These are phyloP conservation scores for Brachymystax lenok DNA, from an alignment of 2,797 vertebrate genomes.

Conservation along the genomic window DNA sequence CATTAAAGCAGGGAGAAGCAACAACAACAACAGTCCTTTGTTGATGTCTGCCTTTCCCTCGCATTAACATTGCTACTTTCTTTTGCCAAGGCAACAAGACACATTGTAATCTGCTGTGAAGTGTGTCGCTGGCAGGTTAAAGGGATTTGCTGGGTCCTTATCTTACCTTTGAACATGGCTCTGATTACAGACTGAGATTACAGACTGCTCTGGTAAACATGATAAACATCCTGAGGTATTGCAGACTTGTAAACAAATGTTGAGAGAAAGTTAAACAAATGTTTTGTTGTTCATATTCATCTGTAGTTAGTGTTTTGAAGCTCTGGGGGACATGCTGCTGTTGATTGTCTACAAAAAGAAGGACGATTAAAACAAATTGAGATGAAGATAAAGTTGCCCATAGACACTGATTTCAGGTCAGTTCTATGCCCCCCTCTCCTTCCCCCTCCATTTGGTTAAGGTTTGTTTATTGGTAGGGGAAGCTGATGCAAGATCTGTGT, in stretches of 20 bases:
- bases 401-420: neutral
- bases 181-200: slow-evolving; percentile 70
- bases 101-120: slow-evolving; percentile 64
- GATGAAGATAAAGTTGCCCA: neutral
- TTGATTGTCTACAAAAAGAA: neutral
- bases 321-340: neutral
- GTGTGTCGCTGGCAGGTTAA: slow-evolving; percentile 65
- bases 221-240: slow-evolving; percentile 70
- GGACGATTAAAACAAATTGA: neutral
- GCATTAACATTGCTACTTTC: slow-evolving; percentile 35
- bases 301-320: neutral
- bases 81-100: slow-evolving; percentile 42
- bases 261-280: slow-evolving; percentile 55
- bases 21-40: slow-evolving; percentile 52
- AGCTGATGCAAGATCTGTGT: neutral
- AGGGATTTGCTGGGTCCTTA: slow-evolving; percentile 69
- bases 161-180: slow-evolving; percentile 72
- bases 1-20: slow-evolving; percentile 53
- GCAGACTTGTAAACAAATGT: slow-evolving; percentile 66
- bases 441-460: too few species aligned
- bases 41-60: slow-evolving; percentile 67
- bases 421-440: too few species aligned
- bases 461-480: neutral
- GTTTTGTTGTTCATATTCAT: neutral
- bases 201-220: slow-evolving; percentile 41